phyloP scores from a whole-genome alignment of 2,113 vertebrate species.

The Ageneiosus marmoratus region DNA sequence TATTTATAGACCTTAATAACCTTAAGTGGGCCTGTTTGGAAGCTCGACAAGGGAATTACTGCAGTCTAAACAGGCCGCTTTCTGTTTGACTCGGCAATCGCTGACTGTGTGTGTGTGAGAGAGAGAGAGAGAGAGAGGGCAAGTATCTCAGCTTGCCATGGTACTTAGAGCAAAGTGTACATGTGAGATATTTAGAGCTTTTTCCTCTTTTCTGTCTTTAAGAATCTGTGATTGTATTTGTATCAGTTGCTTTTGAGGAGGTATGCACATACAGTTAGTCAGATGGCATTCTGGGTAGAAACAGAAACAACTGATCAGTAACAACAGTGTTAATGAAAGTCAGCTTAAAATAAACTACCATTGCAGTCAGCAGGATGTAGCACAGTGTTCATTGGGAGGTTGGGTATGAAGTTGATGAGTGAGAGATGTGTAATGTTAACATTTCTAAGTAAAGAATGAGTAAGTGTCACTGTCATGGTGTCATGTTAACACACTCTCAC shows the following conservation, averaged over 20 bases:
- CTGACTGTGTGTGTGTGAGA: constrained; percentile 31
- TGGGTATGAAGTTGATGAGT: neutral
- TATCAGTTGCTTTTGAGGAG: neutral
- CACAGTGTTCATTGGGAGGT: neutral
- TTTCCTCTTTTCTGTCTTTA: neutral
- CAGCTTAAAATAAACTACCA: neutral
- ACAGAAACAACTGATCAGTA: neutral
- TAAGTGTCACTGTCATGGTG: neutral
- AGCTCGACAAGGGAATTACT: constrained; percentile 66
- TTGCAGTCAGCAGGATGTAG: neutral
- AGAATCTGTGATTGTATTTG: neutral
- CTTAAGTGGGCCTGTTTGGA: constrained; percentile 71
- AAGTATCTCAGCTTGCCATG: constrained; percentile 40
- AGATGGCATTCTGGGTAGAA: neutral
- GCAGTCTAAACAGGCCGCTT: constrained; percentile 62
- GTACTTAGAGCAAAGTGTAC: neutral
- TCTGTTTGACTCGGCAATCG: constrained; percentile 61
- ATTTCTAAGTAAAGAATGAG: neutral
- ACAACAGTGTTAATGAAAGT: neutral
- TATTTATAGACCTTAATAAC: constrained; percentile 79
- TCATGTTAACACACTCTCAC: too few relatives aligned
- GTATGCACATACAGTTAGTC: neutral
- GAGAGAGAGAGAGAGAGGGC: constrained; percentile 20
- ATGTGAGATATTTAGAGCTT: neutral
- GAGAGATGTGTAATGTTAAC: neutral